These are phyloP conservation scores for Opisthocomus hoazin DNA, from an alignment of 2,113 vertebrate species.

Conservation along the genomic window DNA sequence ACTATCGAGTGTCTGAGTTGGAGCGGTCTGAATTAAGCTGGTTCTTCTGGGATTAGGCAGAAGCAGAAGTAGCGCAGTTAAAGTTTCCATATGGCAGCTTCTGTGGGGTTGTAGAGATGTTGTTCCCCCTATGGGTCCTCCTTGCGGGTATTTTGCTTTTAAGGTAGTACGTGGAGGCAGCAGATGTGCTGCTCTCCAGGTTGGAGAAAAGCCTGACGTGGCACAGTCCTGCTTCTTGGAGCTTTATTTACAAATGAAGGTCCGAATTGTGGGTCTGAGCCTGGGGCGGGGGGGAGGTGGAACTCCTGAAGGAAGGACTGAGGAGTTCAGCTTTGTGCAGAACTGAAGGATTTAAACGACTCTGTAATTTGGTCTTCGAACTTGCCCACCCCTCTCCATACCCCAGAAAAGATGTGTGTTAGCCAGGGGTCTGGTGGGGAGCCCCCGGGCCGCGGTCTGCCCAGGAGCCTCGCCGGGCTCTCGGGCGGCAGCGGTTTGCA, in stretches of 20 bases:
- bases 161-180: neutral
- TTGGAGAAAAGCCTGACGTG: neutral
- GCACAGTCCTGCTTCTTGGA: neutral
- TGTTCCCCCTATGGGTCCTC: neutral
- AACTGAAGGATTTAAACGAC: neutral
- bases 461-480: neutral
- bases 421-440: neutral
- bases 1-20: slow-evolving; percentile 52
- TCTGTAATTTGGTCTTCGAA: neutral
- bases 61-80: neutral
- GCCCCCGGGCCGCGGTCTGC: neutral
- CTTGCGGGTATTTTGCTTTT: neutral
- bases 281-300: too few relatives aligned
- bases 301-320: neutral
- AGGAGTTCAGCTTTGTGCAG: neutral
- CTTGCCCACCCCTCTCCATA: neutral
- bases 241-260: neutral
- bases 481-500: neutral
- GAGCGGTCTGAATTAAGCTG: neutral
- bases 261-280: neutral
- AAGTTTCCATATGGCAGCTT: neutral
- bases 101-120: neutral
- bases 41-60: slow-evolving; percentile 1
- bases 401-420: neutral
- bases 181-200: neutral